phyloP scores from a whole-genome alignment of 2,888 invertebrate species.

The Mamestra brassicae region DNA sequence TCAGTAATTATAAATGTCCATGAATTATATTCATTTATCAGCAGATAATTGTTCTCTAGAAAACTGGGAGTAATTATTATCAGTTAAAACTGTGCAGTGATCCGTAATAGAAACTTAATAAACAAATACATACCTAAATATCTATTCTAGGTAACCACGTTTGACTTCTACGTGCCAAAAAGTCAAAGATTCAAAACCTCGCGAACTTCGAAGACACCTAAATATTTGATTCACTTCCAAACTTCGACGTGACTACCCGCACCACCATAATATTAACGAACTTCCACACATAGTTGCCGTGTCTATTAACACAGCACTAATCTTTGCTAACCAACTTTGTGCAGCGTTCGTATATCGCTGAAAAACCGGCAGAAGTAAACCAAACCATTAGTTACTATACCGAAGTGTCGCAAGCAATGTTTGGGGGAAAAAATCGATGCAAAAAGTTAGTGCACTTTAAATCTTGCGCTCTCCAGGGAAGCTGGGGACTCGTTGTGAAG shows the following conservation, averaged over 20 bases:
- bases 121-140: not conserved
- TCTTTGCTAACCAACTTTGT: conserved; percentile 35
- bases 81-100: not conserved
- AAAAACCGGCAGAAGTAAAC: conserved; percentile 25
- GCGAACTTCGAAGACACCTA: conserved; percentile 46
- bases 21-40: too few relatives aligned
- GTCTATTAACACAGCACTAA: conserved; percentile 24
- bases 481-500: conserved; percentile 14
- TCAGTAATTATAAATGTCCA: too few relatives aligned
- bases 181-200: conserved; percentile 46
- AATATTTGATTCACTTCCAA: conserved; percentile 55
- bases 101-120: not conserved
- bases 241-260: conserved; percentile 28
- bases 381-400: conserved; percentile 32
- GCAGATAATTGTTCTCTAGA: too few relatives aligned
- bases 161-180: conserved; percentile 12
- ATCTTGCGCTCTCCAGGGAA: conserved; percentile 35
- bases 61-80: too few relatives aligned
- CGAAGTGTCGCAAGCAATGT: conserved; percentile 50
- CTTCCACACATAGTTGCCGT: conserved; percentile 31
- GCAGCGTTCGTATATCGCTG: not conserved
- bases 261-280: conserved; percentile 46
- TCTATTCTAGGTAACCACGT: conserved; percentile 3
- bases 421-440: conserved; percentile 37
- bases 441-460: conserved; percentile 47